These are phyloP conservation scores for Triplophysa bombifrons DNA, from an alignment of 2,797 vertebrate genomes.

Conservation along the genomic window DNA sequence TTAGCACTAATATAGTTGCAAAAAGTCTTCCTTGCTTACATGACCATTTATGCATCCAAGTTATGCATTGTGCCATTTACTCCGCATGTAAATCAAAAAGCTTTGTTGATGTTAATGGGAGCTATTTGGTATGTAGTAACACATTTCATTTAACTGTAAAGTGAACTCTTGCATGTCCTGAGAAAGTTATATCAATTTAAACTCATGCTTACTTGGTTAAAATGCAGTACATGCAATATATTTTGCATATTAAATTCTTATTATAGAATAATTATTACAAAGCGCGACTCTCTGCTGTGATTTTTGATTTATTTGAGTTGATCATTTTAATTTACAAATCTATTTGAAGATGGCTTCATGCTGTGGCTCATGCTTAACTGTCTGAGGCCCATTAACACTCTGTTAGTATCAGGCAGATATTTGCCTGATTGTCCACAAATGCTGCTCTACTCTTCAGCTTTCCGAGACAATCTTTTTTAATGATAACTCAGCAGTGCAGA, in stretches of 20 bases:
- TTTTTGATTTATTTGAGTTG: slow-evolving; percentile 30
- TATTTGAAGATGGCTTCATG: slow-evolving; percentile 38
- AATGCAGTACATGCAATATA: slow-evolving; percentile 10
- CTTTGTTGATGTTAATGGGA: not conserved
- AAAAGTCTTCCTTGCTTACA: too few relatives aligned
- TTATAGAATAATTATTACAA: slow-evolving; percentile 23
- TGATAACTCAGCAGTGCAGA: slow-evolving; percentile 35
- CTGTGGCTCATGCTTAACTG: slow-evolving; percentile 63
- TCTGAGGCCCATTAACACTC: slow-evolving; percentile 72
- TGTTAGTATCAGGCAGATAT: slow-evolving; percentile 62
- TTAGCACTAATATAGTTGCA: too few relatives aligned
- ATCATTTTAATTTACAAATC: slow-evolving; percentile 21
- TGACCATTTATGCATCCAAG: too few relatives aligned
- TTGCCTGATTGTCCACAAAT: slow-evolving; percentile 63
- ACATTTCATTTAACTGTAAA: not conserved
- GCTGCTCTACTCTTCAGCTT: slow-evolving; percentile 42
- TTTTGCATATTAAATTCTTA: not conserved
- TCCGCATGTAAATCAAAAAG: not conserved
- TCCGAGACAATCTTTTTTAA: slow-evolving; percentile 28
- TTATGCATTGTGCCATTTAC: not conserved
- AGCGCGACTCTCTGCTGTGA: slow-evolving; percentile 7
- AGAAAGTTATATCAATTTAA: not conserved
- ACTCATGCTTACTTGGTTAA: slow-evolving; percentile 9
- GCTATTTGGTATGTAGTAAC: not conserved
- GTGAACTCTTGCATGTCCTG: not conserved